These are phyloP conservation scores for Amblyornis subalaris DNA, from an alignment of 2,113 vertebrate species.

Conservation along the genomic window DNA sequence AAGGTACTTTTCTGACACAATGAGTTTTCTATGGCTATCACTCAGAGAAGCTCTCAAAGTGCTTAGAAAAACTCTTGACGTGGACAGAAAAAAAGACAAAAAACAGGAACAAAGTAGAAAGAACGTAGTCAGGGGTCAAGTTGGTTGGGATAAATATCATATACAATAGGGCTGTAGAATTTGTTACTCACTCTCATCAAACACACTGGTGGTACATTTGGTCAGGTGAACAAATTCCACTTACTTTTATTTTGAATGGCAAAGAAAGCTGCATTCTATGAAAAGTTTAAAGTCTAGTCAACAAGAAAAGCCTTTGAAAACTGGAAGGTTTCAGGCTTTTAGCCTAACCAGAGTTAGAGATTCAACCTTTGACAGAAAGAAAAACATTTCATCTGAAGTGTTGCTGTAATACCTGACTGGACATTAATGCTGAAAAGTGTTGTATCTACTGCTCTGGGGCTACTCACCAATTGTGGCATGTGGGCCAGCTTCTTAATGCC, in stretches of 20 bases:
- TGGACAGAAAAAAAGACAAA: background rate
- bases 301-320: background rate
- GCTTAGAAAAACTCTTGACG: background rate
- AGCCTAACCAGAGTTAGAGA: background rate
- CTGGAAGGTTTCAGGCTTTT: background rate
- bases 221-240: background rate
- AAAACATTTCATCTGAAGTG: background rate
- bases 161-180: background rate
- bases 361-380: background rate
- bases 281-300: background rate
- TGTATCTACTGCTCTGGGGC: background rate
- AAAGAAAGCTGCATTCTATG: background rate
- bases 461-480: background rate
- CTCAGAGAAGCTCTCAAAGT: background rate
- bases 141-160: background rate
- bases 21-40: background rate
- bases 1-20: background rate
- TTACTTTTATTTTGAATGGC: background rate
- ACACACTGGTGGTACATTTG: background rate
- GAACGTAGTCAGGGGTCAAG: background rate
- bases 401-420: background rate
- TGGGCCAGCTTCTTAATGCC: fast-evolving
- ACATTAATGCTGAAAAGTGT: background rate
- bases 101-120: background rate
- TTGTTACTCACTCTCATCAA: background rate